A percentile compares a stretch with the other conserved stretches of the same genome.
These are phyloP conservation scores for Cremastinae sp. DNA, from an alignment of 2,888 invertebrate genomes.

Conservation along the genomic window DNA sequence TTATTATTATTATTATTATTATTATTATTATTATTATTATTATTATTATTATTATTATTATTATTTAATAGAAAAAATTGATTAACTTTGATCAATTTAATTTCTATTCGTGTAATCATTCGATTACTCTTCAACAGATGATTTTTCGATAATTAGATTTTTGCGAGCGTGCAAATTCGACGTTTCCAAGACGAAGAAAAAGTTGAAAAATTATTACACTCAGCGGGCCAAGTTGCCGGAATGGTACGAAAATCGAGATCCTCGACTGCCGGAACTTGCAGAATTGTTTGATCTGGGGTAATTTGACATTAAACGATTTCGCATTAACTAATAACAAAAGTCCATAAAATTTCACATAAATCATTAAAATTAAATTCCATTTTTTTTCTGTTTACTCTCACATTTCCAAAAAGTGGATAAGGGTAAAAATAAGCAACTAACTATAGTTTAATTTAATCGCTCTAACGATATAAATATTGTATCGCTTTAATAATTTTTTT, in stretches of 20 bases:
- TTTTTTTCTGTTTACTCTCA: slow-evolving; percentile 2
- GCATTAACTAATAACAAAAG: not conserved
- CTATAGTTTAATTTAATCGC: too few species aligned
- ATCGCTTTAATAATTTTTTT: too few species aligned
- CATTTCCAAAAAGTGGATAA: not conserved
- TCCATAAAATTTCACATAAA: too few species aligned
- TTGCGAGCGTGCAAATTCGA: slow-evolving; percentile 85
- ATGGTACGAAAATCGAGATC: slow-evolving; percentile 85
- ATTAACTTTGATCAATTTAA: too few species aligned
- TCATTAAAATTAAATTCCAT: not conserved
- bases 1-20: too few species aligned
- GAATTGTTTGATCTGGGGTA: slow-evolving; percentile 83
- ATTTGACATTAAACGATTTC: slow-evolving; percentile 25
- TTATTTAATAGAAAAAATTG: too few species aligned
- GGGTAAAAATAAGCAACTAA: too few species aligned
- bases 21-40: too few species aligned
- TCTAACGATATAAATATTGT: too few species aligned
- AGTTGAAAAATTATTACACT: slow-evolving; percentile 83
- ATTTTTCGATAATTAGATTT: slow-evolving; percentile 82
- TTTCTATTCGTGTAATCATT: not conserved
- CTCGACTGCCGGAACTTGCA: slow-evolving; percentile 82
- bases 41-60: too few species aligned
- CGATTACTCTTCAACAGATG: slow-evolving; percentile 73
- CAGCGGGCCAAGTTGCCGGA: slow-evolving; percentile 83
- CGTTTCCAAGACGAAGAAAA: slow-evolving; percentile 82